Evolutionary conservation across 2,888 invertebrate genomes (phyloP).

Genomic region (Apodemia duryi): DNA sequence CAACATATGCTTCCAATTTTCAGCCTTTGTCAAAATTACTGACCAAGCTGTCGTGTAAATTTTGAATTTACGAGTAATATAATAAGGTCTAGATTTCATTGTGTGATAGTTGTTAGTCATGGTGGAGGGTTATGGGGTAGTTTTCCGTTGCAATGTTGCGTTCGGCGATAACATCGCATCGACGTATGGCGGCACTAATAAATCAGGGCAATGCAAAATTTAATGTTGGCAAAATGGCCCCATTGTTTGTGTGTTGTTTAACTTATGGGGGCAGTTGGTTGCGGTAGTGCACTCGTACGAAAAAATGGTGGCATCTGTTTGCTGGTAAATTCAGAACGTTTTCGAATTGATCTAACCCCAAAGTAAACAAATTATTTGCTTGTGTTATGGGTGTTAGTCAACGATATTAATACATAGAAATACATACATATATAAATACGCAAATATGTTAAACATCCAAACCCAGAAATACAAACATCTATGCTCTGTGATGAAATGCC

Average conservation of each 20-base stretch:
- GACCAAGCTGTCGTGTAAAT: background rate
- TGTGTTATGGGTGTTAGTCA: too few relatives aligned
- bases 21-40: constrained; percentile 7
- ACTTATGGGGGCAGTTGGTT: constrained; percentile 8
- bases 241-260: constrained; percentile 5
- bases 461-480: too few relatives aligned
- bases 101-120: background rate
- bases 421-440: too few relatives aligned
- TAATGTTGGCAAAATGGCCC: constrained; percentile 11
- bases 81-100: background rate
- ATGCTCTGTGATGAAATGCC: too few relatives aligned
- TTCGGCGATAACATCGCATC: constrained; percentile 31
- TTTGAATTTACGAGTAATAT: background rate
- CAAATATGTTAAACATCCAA: too few relatives aligned
- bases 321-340: background rate
- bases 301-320: constrained; percentile 6
- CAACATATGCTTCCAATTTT: constrained; percentile 15
- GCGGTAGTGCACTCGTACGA: background rate
- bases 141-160: constrained; percentile 30
- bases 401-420: too few relatives aligned
- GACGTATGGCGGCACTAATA: constrained; percentile 35
- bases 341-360: too few relatives aligned
- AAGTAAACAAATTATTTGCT: too few relatives aligned
- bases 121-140: constrained; percentile 18
- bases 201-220: constrained; percentile 56